phyloP scores from a whole-genome alignment of 2,113 vertebrate genomes.

The Heptranchias perlo region DNA sequence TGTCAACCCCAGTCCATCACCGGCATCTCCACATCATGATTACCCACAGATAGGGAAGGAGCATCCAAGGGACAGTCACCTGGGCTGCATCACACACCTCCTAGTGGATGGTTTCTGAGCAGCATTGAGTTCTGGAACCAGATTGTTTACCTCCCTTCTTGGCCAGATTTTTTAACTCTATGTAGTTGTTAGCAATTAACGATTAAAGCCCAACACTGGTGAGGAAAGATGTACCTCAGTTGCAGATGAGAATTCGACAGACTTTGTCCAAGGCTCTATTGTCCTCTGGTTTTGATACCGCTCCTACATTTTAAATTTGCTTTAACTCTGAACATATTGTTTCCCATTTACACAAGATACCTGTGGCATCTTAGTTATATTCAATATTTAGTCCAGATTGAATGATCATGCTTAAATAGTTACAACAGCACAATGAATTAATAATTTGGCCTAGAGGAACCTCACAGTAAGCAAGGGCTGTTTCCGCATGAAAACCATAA shows the following conservation, averaged over 20 bases:
- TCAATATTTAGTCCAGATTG: background rate
- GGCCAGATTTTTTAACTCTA: background rate
- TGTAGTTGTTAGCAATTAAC: background rate
- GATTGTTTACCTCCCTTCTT: background rate
- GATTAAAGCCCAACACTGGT: background rate
- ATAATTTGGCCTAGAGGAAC: background rate
- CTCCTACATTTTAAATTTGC: background rate
- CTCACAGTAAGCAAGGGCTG: background rate
- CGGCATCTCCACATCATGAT: no score
- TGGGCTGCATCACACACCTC: background rate
- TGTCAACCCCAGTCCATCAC: no score
- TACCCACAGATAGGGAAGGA: background rate
- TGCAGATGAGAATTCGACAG: background rate
- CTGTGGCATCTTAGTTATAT: background rate
- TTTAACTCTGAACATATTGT: background rate
- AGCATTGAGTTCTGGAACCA: background rate
- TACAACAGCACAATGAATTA: background rate
- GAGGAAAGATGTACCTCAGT: background rate
- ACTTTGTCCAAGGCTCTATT: background rate
- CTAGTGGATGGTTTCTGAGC: background rate
- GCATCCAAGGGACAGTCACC: background rate
- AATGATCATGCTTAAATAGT: conserved; percentile 3
- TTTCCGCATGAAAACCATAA: conserved; percentile 51
- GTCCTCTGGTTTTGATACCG: background rate
- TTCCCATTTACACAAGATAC: background rate